phyloP scores from a whole-genome alignment of 2,888 invertebrate species.

The Steinernema carpocapsae region DNA sequence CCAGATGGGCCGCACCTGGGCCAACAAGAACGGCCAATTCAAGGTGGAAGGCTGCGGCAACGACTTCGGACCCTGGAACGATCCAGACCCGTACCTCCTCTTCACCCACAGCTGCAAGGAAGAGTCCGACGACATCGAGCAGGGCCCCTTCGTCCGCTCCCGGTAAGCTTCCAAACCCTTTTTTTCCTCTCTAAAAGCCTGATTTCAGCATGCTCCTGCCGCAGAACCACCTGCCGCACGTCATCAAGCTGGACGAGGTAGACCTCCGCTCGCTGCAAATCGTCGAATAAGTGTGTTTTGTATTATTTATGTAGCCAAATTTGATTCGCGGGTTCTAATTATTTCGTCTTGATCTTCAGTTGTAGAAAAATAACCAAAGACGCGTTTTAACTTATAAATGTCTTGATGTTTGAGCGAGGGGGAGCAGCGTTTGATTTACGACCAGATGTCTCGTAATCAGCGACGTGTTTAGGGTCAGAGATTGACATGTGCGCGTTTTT shows the following conservation, averaged over 20 bases:
- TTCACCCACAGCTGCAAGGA: constrained; percentile 16
- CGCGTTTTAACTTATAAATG: too few species aligned
- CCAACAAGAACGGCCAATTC: constrained; percentile 44
- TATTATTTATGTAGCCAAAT: too few species aligned
- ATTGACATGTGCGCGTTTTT: too few species aligned
- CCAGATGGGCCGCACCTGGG: constrained; percentile 43
- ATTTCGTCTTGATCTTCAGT: too few species aligned
- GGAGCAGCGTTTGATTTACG: too few species aligned
- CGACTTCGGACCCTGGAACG: constrained; percentile 51
- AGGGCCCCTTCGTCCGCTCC: neutral
- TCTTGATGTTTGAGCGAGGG: too few species aligned
- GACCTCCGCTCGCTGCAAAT: constrained; percentile 9
- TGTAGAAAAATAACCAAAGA: too few species aligned
- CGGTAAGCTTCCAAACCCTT: neutral
- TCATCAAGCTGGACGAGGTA: constrained; percentile 1
- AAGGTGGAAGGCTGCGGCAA: constrained; percentile 49
- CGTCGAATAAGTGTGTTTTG: constrained; percentile 11
- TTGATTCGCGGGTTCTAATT: too few species aligned
- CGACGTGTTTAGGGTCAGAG: too few species aligned
- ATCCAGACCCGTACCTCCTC: constrained; percentile 48
- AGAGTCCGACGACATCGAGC: neutral
- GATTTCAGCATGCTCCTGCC: constrained; percentile 6
- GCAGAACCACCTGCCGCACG: neutral
- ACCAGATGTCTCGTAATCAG: too few species aligned
- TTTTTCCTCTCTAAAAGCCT: neutral